These are phyloP conservation scores for Drosophila paramelanica DNA, from an alignment of 2,888 invertebrate species.

Conservation along the genomic window DNA sequence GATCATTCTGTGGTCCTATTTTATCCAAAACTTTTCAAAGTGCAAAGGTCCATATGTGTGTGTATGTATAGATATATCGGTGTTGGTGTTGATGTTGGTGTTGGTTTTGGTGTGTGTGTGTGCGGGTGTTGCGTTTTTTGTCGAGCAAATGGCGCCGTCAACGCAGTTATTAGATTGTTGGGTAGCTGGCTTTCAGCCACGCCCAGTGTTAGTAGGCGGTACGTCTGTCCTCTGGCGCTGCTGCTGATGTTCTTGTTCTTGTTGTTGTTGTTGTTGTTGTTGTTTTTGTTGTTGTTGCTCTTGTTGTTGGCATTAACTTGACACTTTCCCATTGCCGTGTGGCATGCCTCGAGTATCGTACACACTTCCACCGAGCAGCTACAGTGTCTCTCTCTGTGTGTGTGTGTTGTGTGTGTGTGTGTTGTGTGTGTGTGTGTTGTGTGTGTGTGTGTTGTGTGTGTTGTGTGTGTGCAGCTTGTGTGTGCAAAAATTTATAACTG, in stretches of 20 bases:
- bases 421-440: constrained; percentile 28
- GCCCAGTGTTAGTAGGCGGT: constrained; percentile 27
- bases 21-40: constrained; percentile 28
- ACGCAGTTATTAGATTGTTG: constrained; percentile 72
- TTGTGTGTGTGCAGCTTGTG: constrained; percentile 34
- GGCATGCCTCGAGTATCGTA: constrained; percentile 53
- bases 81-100: constrained; percentile 18
- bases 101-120: neutral
- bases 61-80: constrained; percentile 7
- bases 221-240: constrained; percentile 6
- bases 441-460: constrained; percentile 32
- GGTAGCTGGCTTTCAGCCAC: constrained; percentile 34
- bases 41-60: constrained; percentile 14
- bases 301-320: constrained; percentile 79
- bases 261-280: neutral
- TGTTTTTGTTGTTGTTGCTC: constrained; percentile 38
- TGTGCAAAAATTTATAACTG: constrained; percentile 74
- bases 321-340: constrained; percentile 75
- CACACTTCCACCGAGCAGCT: constrained; percentile 53
- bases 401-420: constrained; percentile 36
- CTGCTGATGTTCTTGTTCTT: constrained; percentile 10
- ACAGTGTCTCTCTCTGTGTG: constrained; percentile 29
- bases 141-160: constrained; percentile 71
- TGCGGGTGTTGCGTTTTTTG: constrained; percentile 53
- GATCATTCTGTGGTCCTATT: too few species aligned